Conservation (phyloP, 2,888 invertebrate species). For the Eulithis prunata region DNA sequence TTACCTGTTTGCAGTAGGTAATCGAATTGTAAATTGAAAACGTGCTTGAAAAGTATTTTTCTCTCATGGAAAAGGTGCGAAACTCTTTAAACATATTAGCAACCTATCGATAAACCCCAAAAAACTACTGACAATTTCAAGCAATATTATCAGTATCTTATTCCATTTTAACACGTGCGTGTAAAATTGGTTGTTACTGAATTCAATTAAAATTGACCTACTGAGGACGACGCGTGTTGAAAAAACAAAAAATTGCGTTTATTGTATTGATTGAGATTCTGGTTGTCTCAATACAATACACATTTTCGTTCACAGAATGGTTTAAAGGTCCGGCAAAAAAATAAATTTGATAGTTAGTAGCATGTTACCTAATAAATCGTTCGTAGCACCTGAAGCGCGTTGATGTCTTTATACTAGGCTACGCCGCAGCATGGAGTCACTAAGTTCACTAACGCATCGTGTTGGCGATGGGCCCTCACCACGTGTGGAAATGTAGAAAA, state of each 20-base stretch:
- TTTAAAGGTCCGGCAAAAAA: background rate
- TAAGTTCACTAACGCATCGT: too few species aligned
- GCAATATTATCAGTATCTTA: conserved; percentile 41
- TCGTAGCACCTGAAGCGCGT: conserved; percentile 40
- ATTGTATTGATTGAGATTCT: conserved; percentile 39
- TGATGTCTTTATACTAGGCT: conserved; percentile 36
- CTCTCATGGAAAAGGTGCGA: too few species aligned
- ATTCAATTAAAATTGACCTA: conserved; percentile 82
- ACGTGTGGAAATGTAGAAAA: too few species aligned
- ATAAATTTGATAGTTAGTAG: too few species aligned
- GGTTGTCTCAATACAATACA: conserved; percentile 54
- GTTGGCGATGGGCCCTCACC: too few species aligned
- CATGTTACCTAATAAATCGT: background rate
- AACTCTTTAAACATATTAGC: background rate
- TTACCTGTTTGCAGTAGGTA: too few species aligned
- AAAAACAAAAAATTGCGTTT: conserved; percentile 53
- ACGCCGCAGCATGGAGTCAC: too few species aligned
- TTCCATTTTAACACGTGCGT: conserved; percentile 73
- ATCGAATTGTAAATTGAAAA: too few species aligned
- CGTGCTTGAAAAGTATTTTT: too few species aligned
- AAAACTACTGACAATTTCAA: conserved; percentile 44
- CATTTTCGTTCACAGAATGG: conserved; percentile 2
- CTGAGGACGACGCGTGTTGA: conserved; percentile 54
- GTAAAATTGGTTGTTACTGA: conserved; percentile 75
- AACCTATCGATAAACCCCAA: background rate